phyloP scores from a whole-genome alignment of 2,888 invertebrate species.

The Amiota minor region DNA sequence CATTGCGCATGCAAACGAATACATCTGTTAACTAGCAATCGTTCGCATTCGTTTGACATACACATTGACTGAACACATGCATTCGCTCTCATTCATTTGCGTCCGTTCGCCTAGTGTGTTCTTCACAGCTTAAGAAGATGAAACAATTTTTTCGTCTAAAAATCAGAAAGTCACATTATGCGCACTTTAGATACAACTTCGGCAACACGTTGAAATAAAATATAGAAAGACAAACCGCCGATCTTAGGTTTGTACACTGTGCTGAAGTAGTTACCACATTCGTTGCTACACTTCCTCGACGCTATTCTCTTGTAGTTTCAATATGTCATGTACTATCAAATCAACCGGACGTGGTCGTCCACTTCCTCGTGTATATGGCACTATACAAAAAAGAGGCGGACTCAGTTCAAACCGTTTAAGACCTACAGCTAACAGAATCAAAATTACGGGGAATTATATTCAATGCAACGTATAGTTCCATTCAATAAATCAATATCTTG shows the following conservation, averaged over 20 bases:
- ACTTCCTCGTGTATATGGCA: slow-evolving; percentile 94
- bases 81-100: too few relatives aligned
- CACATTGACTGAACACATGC: too few relatives aligned
- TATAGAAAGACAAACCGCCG: slow-evolving; percentile 89
- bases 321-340: slow-evolving; percentile 88
- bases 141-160: slow-evolving; percentile 83
- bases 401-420: too few relatives aligned
- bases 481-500: too few relatives aligned
- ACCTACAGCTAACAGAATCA: too few relatives aligned
- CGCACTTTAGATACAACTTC: slow-evolving; percentile 89
- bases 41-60: too few relatives aligned
- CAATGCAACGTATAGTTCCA: too few relatives aligned
- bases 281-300: slow-evolving; percentile 76
- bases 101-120: too few relatives aligned
- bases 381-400: slow-evolving; percentile 97
- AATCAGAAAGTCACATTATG: slow-evolving; percentile 86
- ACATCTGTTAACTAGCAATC: too few relatives aligned
- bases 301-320: slow-evolving; percentile 83
- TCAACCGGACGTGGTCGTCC: slow-evolving; percentile 89
- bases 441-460: too few relatives aligned
- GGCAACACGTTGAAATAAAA: slow-evolving; percentile 85
- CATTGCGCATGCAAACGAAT: too few relatives aligned
- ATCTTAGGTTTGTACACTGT: slow-evolving; percentile 92
- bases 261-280: slow-evolving; percentile 81
- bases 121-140: too few relatives aligned